A percentile compares a stretch with the other conserved stretches of the same genome.
Evolutionary conservation across 2,797 vertebrate species (phyloP).

Genomic region (Hydrocynus forskahlii): DNA sequence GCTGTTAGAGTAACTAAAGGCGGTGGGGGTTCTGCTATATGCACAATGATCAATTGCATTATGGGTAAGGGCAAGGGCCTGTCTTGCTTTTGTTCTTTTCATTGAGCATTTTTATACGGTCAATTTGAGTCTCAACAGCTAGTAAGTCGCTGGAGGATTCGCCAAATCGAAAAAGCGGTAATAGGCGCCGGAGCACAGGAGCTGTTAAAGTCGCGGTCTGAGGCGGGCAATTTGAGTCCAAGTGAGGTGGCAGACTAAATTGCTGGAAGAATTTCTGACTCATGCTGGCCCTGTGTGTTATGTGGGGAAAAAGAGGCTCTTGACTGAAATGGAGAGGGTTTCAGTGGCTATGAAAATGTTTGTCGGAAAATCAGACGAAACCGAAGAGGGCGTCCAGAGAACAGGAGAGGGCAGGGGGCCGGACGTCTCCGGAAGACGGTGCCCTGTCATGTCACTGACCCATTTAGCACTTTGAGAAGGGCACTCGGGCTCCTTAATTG

Average conservation of each 20-base stretch:
- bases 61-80: conserved; percentile 22
- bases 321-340: conserved; percentile 19
- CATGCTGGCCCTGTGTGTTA: background rate
- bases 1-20: background rate
- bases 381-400: conserved; percentile 10
- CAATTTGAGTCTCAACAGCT: conserved; percentile 3
- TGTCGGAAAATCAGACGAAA: conserved; percentile 15
- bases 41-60: conserved; percentile 7
- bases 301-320: conserved; percentile 1
- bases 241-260: conserved; percentile 19
- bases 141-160: background rate
- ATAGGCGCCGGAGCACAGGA: conserved; percentile 6
- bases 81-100: conserved; percentile 21
- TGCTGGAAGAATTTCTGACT: conserved; percentile 24
- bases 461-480: conserved; percentile 24
- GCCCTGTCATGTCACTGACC: conserved; percentile 17
- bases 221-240: background rate
- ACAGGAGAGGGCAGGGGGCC: background rate
- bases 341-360: conserved; percentile 22
- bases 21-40: background rate
- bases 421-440: conserved; percentile 1
- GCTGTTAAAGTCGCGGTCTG: conserved; percentile 12
- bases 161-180: background rate
- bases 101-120: conserved; percentile 14
- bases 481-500: background rate